Evolutionary conservation across 2,888 invertebrate species (phyloP), one percentile per base, ranked within the genome.

Genomic region (Colletes collaris): DNA sequence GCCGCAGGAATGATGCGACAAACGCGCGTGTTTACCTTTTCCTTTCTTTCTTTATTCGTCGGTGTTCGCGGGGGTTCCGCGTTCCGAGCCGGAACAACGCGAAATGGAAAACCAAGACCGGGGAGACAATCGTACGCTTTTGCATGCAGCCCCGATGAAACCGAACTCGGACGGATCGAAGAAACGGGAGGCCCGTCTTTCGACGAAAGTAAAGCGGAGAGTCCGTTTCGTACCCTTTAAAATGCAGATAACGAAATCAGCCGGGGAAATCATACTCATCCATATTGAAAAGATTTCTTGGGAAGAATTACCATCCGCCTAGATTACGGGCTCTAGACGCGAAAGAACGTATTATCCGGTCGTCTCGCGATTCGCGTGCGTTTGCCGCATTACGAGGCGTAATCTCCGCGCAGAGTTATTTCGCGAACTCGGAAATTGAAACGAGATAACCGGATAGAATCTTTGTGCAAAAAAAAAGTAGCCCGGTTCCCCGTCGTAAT

Each of bases 221-320:
- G 35, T 19, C 27, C 50, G 49, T 40, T 50, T 10, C 19, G 56
- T 37, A 49, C 37, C 13, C 53, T 70, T 72, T 62, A 63, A 70
- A 58, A 70, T 37, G 66, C 62, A 49, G 58, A 52, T 64, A 72
- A 56, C 49, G 58, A 64, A 68, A 70, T 64, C 64, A 68, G 58
- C 53, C 49, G 1, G 63, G 74, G 59, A 50, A 66, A 76, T 79
- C 71, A 16, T 60, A 55, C 67, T 79, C 76, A 68, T 79, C 56
- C 67, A 76, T 76, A 76, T 76, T 72, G 52, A 72, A 50, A 19
- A 71, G 64, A 67, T 76, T 68, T 27, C 52, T 50, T 11, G 19
- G 59, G 64, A 62, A 69, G 52, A 77, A 77, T 59, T 55, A 67
- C 46, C 60, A 46, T 58, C 52, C 40, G 27, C 52, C 11, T 55